Base-by-base conservation (phyloP, 2,113 vertebrate genomes). In the Scolopax mira region DNA sequence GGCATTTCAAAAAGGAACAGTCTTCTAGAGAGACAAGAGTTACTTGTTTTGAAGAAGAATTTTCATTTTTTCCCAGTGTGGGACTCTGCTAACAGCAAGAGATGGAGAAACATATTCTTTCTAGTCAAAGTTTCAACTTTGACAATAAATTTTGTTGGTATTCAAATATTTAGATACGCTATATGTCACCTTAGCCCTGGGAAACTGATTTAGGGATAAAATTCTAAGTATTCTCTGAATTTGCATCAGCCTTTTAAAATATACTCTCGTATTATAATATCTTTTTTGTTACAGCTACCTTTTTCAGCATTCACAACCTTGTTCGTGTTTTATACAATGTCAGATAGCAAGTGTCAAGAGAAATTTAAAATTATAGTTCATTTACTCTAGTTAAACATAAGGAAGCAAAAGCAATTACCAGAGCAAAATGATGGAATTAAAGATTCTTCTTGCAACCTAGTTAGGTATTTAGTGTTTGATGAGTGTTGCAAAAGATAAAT, bases 321-420 rank as follows among this genome's bases (percentile, higher is more conserved):
- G 89, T 93, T 96, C 65, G 3, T 96, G 80, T 96, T 97, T 98
- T 97, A 97, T 94, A 94, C 79, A 97, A 96, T 82, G 97, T 97
- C 97, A 96, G 97, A 98, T 97, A 98, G 90, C 30, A 83, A 95
- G 81, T 97, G 97, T 98, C 98, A 98, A 97, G 97, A 97, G 96
- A 98, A 97, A 97, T 98, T 97, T 97, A 97, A 98, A 98, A 98
- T 98, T 98, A 98, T 97, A 96, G 97, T 97, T 98, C 97, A 97
- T 98, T 98, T 98, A 90, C 97, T 97, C 96, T 98, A 77, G 97
- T 98, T 98, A 98, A 98, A 98, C 97, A 98, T 95, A 97, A 97
- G 96, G 97, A 98, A 97, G 92, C 89, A 98, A 98, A 98, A 98
- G 97, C 97, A 98, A 98, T 98, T 98, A 98, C 97, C 96, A 95